Base-by-base conservation (phyloP, 2,888 invertebrate genomes). In the Odontomyia ornata region DNA sequence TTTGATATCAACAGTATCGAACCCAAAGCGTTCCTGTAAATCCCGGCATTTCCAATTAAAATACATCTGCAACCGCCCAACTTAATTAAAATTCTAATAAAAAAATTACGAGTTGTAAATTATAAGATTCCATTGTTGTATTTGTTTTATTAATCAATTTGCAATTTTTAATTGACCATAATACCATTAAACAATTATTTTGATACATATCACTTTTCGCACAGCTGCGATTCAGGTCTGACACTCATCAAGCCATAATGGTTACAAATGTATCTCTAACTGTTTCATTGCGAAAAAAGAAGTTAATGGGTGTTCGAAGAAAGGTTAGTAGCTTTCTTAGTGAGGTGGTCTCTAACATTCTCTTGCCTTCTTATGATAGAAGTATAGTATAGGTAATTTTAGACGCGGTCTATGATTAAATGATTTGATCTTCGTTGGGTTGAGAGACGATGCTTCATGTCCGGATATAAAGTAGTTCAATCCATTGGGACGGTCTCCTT, bases 341-440 rank as follows among this genome's bases (percentile, higher is more conserved):
- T 36, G 18, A 52, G 52, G 5, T 52, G 43, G 43, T 43, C 43
- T 43, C 7, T 7, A 13, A 7, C 13, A 43, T 9, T 43, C 43
- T 13, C 7, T 43, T 13, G 43, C 13, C 43, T 43, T 7, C 43
- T 13, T 43, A 9, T 43, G 21, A 11, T 1, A 56, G n/a, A n/a
- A n/a, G n/a, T n/a, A n/a, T n/a, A 56, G 18, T n/a, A 56, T 56
- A n/a, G 7, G 56, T 18, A 56, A 23, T 23, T 64, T 64, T 18
- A 64, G 62, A 64, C 28, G 28, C 28, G 21, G 27, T 64, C 62
- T 5, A 27, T 64, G 62, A 64, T 64, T 64, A 28, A 64, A 28
- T 64, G 62, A 64, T 64, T 64, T 64, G 15, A 64, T 64, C 62
- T 64, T 64, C 62, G 28, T 64, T 64, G 28, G 62, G 28, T 28